These are phyloP conservation scores for Ganaspis brasiliensis DNA, from an alignment of 2,888 invertebrate genomes.

Conservation along the genomic window DNA sequence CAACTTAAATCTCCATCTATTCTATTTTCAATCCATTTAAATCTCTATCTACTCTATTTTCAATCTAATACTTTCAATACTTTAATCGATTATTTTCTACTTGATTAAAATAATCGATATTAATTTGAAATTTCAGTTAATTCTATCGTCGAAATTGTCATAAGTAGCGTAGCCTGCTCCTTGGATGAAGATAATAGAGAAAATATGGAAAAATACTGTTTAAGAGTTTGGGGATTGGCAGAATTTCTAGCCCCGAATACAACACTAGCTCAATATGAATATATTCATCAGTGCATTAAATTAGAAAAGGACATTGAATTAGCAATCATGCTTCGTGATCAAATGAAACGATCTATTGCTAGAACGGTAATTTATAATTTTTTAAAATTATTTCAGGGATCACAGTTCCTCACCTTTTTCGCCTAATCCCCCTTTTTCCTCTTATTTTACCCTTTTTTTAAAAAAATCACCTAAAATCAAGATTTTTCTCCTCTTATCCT, in stretches of 20 bases:
- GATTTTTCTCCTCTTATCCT: too few relatives aligned
- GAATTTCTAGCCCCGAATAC: conserved; percentile 94
- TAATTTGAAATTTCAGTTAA: too few relatives aligned
- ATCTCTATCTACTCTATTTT: too few relatives aligned
- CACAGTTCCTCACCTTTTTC: too few relatives aligned
- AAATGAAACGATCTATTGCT: conserved; percentile 87
- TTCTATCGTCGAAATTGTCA: conserved; percentile 92
- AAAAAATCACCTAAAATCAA: too few relatives aligned
- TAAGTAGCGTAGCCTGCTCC: conserved; percentile 91
- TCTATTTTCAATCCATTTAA: too few relatives aligned
- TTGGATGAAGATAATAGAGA: conserved; percentile 88
- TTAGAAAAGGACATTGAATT: conserved; percentile 93
- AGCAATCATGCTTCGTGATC: conserved; percentile 82
- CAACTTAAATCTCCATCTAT: neutral
- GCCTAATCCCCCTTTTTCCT: too few relatives aligned
- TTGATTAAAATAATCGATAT: too few relatives aligned
- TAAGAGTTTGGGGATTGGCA: conserved; percentile 92
- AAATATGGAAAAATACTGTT: conserved; percentile 83
- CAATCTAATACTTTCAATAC: too few relatives aligned
- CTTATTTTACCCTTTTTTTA: too few relatives aligned
- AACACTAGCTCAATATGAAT: conserved; percentile 93
- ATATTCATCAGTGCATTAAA: conserved; percentile 96
- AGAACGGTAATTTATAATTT: conserved; percentile 84
- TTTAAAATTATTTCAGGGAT: too few relatives aligned
- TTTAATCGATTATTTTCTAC: too few relatives aligned